A percentile compares a stretch with the other conserved stretches of the same genome.
Conservation (phyloP, 2,888 invertebrate species). For the Ethmia dodecea region DNA sequence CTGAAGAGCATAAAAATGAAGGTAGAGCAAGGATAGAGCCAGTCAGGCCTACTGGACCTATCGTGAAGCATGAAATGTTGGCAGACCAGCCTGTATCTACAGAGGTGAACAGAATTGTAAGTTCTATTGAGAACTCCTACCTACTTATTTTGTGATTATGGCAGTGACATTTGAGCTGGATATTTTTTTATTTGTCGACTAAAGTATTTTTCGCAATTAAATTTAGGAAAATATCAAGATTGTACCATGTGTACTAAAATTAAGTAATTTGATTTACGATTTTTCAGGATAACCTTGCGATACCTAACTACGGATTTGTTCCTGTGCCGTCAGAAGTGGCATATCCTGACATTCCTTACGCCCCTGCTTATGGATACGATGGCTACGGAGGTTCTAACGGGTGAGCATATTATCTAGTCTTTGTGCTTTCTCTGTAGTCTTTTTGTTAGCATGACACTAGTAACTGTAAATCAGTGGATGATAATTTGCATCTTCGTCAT, state of each 20-base stretch:
- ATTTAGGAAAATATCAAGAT: too few species aligned
- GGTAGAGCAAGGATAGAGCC: slow-evolving; percentile 51
- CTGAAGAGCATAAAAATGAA: slow-evolving; percentile 37
- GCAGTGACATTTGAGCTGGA: too few species aligned
- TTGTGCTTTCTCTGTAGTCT: too few species aligned
- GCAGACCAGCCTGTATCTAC: slow-evolving; percentile 48
- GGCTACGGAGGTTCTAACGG: slow-evolving; percentile 40
- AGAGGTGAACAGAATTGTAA: slow-evolving; percentile 56
- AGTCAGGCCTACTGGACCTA: slow-evolving; percentile 41
- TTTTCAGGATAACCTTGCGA: slow-evolving; percentile 47
- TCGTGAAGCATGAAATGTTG: slow-evolving; percentile 58
- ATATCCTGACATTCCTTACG: slow-evolving; percentile 62
- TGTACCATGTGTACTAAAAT: too few species aligned
- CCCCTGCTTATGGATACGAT: slow-evolving; percentile 59
- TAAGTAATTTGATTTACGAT: too few species aligned
- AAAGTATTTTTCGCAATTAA: too few species aligned
- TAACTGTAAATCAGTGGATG: too few species aligned
- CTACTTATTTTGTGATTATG: too few species aligned
- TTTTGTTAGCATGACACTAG: too few species aligned
- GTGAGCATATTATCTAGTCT: too few species aligned
- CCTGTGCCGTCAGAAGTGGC: slow-evolving; percentile 45
- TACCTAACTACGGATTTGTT: slow-evolving; percentile 43
- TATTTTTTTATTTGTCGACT: too few species aligned
- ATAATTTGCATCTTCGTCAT: too few species aligned
- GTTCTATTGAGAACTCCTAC: slow-evolving; percentile 26